Base-by-base conservation (phyloP, 2,797 vertebrate genomes). In the Sardinella longiceps region DNA sequence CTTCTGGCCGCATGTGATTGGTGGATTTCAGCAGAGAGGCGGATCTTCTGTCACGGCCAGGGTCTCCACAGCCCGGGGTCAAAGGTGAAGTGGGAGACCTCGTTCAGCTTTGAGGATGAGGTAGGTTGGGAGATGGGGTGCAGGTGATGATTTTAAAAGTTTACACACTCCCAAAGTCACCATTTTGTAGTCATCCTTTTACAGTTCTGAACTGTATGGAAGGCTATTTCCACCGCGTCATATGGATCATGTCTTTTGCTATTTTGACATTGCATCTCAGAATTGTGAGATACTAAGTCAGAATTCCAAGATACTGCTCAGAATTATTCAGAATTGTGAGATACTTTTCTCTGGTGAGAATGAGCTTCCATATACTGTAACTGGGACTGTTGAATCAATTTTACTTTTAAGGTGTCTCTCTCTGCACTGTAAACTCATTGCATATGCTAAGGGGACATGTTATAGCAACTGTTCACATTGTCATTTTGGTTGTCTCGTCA, bases 91-190 rank as follows among this genome's bases (percentile, higher is more conserved):
- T 96, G 94, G 0, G 97, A 99, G 89, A 43, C 70, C 70, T 98
- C 98, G 45, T 99, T 99, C 53, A 91, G 93, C 86, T 98, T 97
- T 0, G 97, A 98, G 2, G 98, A 99, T 80, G 98, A 99, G 86
- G 98, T 97, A 81, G 96, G 94, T 63, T 90, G 82, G 66, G 97
- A 97, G 82, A 30, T 33, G 63, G 30, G 1, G 23, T 53, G 51
- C 23, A 15, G 23, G n/a, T 2, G 23, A 25, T 60, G 18, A 2
- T 20, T 23, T n/a, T 58, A 58, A n/a, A 58, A n/a, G 23, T 25
- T 25, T 25, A 60, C 23, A 60, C 5, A 6, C 56, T 2, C 7
- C 23, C 25, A 60, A n/a, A 60, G 51, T 53, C 3, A 20, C 1
- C 18, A 53, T 53, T 53, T 53, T 53, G 25, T 60, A n/a, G n/a